A percentile compares a stretch with the other conserved stretches of the same genome.
Evolutionary conservation across 1,140 invertebrate species (phyloP).

Genomic region (Drosophila insularis): DNA sequence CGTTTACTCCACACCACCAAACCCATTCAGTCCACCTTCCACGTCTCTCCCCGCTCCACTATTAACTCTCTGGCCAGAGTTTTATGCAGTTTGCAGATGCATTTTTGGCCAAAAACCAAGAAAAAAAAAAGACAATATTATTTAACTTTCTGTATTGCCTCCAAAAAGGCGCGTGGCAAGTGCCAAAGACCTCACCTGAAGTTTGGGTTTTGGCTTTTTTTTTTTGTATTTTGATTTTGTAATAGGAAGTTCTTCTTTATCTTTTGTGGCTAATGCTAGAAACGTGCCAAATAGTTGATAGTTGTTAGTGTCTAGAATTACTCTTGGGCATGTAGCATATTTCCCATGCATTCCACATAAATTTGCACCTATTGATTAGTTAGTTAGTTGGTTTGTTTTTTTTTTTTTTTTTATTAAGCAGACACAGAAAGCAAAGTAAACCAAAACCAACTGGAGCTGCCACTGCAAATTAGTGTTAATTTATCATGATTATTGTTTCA

Average conservation of each 20-base stretch:
- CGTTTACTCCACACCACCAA: constrained; percentile 59
- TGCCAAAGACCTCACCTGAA: constrained; percentile 60
- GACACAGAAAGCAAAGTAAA: constrained; percentile 23
- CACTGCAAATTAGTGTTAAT: constrained; percentile 72
- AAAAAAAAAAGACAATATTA: constrained; percentile 41
- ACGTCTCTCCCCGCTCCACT: background rate
- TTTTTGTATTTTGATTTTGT: no score
- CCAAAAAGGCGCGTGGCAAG: constrained; percentile 33
- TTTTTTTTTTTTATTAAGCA: constrained; percentile 16
- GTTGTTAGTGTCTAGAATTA: constrained; percentile 33
- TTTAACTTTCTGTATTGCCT: constrained; percentile 28
- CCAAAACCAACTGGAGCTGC: constrained; percentile 13
- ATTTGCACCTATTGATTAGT: constrained; percentile 22
- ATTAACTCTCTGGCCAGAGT: background rate
- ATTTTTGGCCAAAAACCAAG: constrained; percentile 31
- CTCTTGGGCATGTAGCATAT: background rate
- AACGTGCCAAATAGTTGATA: constrained; percentile 58
- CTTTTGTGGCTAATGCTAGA: constrained; percentile 58
- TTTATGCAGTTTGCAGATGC: constrained; percentile 45
- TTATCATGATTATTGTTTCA: constrained; percentile 77
- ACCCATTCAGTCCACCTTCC: background rate
- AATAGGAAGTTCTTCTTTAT: constrained; percentile 25
- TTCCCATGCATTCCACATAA: background rate
- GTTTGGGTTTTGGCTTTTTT: constrained; percentile 2
- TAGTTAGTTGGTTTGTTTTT: constrained; percentile 31